Evolutionary conservation across 2,113 vertebrate genomes (phyloP).

Genomic region (Melanerpes formicivorus): DNA sequence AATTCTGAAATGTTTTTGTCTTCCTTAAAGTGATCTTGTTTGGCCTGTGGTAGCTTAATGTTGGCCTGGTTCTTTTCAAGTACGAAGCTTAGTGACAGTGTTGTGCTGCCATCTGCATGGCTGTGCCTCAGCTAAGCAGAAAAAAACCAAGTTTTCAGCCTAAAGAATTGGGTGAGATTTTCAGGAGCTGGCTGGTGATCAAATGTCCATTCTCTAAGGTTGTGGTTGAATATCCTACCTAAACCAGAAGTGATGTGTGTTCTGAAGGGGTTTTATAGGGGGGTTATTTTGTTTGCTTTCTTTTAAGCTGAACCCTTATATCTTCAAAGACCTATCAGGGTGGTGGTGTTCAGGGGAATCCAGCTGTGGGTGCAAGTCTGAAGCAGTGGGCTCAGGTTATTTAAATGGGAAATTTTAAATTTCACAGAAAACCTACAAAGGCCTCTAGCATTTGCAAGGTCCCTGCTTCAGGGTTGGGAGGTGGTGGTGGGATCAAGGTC

Average conservation of each 20-base stretch:
- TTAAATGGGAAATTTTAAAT: not conserved
- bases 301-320: not conserved
- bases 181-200: not conserved
- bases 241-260: not conserved
- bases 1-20: not conserved
- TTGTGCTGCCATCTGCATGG: not conserved
- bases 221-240: not conserved
- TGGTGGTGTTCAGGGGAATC: not conserved
- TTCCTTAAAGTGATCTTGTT: not conserved
- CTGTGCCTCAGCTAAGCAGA: not conserved
- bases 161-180: not conserved
- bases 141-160: not conserved
- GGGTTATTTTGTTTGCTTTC: not conserved
- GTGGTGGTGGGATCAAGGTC: not conserved
- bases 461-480: fast-evolving
- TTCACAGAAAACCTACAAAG: not conserved
- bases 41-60: not conserved
- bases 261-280: not conserved
- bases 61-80: not conserved
- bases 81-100: not conserved
- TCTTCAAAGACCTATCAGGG: not conserved
- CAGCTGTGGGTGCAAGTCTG: not conserved
- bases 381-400: not conserved
- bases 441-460: not conserved
- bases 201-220: not conserved